Base-by-base conservation (phyloP, 2,888 invertebrate species). In the Lobophora halterata region DNA sequence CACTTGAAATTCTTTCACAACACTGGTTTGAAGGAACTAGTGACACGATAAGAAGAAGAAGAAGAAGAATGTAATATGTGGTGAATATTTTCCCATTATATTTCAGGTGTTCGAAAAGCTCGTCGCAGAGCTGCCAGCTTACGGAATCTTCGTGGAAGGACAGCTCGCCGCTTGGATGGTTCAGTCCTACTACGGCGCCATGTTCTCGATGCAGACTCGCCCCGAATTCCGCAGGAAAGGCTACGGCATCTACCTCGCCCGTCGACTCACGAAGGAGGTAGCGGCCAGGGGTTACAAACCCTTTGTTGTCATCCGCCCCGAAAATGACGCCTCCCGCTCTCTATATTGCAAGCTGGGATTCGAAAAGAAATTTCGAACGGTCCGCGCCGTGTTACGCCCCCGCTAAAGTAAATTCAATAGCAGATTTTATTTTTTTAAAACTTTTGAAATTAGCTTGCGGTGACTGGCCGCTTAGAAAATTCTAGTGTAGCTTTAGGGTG, bases 201-300 rank as follows among this genome's bases (percentile, higher is more conserved):
- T 95, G 95, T 95, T 95, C 86, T 95, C 95, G 30, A 95, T 95
- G 95, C 95, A 95, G 81, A 95, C 95, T 38, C 90, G 91, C 63
- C 93, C 93, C 29, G 92, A 93, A 73, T 92, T 91, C 76, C 90
- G 93, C 48, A 88, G 85, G 52, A 92, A 93, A 82, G 93, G 93
- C 69, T 93, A 92, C 77, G 94, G 94, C 53, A 92, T 93, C 52
- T 91, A 91, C 63, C 86, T 94, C 55, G 94, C 94, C 38, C 90
- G 91, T 61, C 89, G 89, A 45, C 87, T 92, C 47, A 91, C 92
- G 36, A 87, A 89, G 61, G 89, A 90, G 56, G 92, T 93, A 26
- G 90, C 91, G 23, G 90, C 91, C 33, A 89, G 93, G 35, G 93
- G 95, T 50, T 95, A 95, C 80, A 90, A 91, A 63, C 95, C 95